These are phyloP conservation scores for Biston betularia DNA, from an alignment of 2,888 invertebrate genomes.

Conservation along the genomic window DNA sequence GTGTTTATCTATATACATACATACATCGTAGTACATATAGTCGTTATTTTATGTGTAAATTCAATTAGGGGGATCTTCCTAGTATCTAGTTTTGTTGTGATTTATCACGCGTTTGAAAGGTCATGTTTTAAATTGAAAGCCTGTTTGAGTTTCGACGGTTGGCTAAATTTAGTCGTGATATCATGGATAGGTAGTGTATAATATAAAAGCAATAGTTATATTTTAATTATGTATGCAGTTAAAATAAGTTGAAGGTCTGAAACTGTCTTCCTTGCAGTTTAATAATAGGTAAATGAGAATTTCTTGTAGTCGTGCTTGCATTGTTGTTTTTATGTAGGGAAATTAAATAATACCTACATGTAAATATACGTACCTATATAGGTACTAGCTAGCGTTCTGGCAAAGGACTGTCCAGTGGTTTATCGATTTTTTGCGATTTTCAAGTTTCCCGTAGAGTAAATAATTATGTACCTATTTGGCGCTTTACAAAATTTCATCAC, in stretches of 20 bases:
- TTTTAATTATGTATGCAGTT: neutral
- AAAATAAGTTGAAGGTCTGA: conserved; percentile 2
- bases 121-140: conserved; percentile 31
- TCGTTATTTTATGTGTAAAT: conserved; percentile 20
- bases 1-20: conserved; percentile 15
- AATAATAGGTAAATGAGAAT: neutral
- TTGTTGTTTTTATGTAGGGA: neutral
- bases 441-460: too few species aligned
- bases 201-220: too few species aligned
- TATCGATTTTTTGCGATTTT: too few species aligned
- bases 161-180: conserved; percentile 26
- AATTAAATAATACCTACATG: neutral
- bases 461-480: too few species aligned
- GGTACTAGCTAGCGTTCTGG: too few species aligned
- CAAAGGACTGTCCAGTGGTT: too few species aligned
- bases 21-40: neutral
- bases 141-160: conserved; percentile 29
- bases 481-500: too few species aligned
- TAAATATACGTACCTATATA: too few species aligned
- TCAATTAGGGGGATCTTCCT: neutral
- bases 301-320: neutral
- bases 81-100: conserved; percentile 2
- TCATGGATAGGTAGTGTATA: conserved; percentile 17
- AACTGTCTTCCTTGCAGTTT: neutral
- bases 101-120: conserved; percentile 26